Conservation (phyloP, 2,113 vertebrate species). For the Hemibagrus wyckioides region DNA sequence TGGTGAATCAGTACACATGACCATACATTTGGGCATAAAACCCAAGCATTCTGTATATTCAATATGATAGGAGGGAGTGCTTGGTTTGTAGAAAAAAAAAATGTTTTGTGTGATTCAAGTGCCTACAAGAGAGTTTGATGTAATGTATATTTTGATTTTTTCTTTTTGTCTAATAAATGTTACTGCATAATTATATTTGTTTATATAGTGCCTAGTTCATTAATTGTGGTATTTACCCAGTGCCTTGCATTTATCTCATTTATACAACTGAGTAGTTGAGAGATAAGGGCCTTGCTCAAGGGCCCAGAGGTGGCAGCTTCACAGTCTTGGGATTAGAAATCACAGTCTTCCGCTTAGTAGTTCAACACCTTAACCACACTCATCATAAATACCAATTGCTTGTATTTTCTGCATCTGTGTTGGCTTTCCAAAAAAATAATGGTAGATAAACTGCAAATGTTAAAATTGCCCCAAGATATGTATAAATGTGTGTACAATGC, state of each 20-base stretch:
- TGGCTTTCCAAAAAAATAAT: background rate
- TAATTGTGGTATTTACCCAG: too few species aligned
- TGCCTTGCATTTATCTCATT: too few species aligned
- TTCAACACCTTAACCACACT: too few species aligned
- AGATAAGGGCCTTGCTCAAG: too few species aligned
- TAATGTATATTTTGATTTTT: constrained; percentile 49
- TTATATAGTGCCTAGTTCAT: too few species aligned
- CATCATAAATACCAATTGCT: background rate
- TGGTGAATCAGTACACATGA: background rate
- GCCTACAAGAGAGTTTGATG: background rate
- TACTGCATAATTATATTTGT: constrained; percentile 45
- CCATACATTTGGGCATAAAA: background rate
- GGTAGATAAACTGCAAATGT: background rate
- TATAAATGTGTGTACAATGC: background rate
- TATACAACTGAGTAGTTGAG: too few species aligned
- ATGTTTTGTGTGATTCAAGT: background rate
- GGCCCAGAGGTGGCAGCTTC: too few species aligned
- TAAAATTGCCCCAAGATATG: background rate
- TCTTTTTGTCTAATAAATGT: constrained; percentile 65
- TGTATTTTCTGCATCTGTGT: background rate
- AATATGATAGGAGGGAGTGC: background rate
- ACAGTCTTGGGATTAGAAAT: too few species aligned
- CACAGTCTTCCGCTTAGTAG: too few species aligned
- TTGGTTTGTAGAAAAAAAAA: background rate
- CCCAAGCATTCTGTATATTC: background rate